Conservation (phyloP, 2,113 vertebrate species). For the Meleagris gallopavo region DNA sequence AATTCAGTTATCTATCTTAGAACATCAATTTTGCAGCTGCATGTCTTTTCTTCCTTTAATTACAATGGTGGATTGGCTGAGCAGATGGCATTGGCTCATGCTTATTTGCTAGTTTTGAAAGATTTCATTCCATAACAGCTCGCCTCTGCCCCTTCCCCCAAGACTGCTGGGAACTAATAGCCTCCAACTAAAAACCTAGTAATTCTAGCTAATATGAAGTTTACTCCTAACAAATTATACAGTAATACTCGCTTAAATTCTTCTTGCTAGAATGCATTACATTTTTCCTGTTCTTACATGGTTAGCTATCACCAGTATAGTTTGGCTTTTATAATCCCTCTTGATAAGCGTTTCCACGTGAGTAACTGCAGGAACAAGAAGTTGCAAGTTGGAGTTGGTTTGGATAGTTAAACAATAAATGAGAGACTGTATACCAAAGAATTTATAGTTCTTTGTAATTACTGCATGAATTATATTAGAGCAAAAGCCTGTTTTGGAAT, state of each 20-base stretch:
- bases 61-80: not conserved
- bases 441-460: rapidly evolving
- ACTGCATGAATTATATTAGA: not conserved
- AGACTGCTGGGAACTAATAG: rapidly evolving
- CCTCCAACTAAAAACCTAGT: not conserved
- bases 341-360: not conserved
- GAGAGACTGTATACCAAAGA: not conserved
- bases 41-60: not conserved
- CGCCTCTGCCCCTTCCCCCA: not conserved
- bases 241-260: not conserved
- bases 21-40: not conserved
- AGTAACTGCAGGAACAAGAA: not conserved
- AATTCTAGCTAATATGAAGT: not conserved
- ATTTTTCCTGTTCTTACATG: not conserved
- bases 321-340: not conserved
- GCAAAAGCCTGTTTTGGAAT: not conserved
- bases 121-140: not conserved
- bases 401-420: not conserved
- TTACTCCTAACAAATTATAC: not conserved
- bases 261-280: not conserved
- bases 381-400: not conserved
- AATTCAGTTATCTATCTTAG: not conserved
- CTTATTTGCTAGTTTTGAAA: not conserved
- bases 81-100: not conserved
- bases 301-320: not conserved